phyloP scores from a whole-genome alignment of 2,888 invertebrate genomes.

The Cremastobaeus sp. region DNA sequence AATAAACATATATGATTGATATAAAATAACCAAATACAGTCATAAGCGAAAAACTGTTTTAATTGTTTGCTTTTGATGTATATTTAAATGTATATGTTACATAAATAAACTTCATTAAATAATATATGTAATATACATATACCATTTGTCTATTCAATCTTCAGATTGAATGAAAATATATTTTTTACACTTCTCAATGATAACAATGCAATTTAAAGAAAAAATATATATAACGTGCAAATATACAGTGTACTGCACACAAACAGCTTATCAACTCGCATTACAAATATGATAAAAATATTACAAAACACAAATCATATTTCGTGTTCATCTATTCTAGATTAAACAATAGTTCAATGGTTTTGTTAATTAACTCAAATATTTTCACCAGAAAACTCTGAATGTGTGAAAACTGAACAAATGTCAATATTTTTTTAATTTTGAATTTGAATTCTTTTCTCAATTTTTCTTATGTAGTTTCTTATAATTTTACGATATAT shows the following conservation, averaged over 20 bases:
- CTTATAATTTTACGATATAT: conserved; percentile 1
- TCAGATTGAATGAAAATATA: conserved; percentile 71
- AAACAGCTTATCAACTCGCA: conserved; percentile 10
- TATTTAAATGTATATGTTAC: conserved; percentile 14
- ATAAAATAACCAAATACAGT: background rate
- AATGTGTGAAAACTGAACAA: too few relatives aligned
- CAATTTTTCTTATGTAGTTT: conserved; percentile 3
- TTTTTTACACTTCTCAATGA: conserved; percentile 70
- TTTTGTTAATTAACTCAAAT: too few relatives aligned
- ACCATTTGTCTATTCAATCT: conserved; percentile 63
- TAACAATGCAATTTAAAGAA: conserved; percentile 66
- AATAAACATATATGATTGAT: background rate
- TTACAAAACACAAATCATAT: conserved; percentile 11
- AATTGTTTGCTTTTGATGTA: background rate
- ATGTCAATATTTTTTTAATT: too few relatives aligned
- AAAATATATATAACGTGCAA: conserved; percentile 65
- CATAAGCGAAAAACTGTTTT: background rate
- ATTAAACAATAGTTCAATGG: too few relatives aligned
- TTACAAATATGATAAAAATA: conserved; percentile 21
- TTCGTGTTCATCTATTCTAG: too few relatives aligned
- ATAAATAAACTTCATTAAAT: conserved; percentile 21
- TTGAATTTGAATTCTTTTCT: background rate
- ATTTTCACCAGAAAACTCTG: too few relatives aligned
- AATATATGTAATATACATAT: conserved; percentile 18
- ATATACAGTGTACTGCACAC: conserved; percentile 49